phyloP scores from a whole-genome alignment of 2,888 invertebrate genomes.

The Cecidostiba fungosa region DNA sequence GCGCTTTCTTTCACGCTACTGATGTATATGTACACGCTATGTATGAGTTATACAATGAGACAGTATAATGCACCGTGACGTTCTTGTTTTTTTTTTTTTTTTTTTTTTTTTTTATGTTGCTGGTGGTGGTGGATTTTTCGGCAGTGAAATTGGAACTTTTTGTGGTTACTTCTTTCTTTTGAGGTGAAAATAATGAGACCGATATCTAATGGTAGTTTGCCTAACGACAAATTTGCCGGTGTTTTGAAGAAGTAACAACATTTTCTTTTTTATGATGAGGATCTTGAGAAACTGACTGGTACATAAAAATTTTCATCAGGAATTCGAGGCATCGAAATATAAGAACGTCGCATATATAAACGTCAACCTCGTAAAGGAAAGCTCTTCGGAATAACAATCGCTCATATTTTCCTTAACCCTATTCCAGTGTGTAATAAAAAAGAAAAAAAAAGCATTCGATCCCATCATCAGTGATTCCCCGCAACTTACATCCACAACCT shows the following conservation, averaged over 20 bases:
- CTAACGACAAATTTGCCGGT: no score
- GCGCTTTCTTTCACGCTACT: not conserved
- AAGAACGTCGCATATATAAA: no score
- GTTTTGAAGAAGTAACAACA: no score
- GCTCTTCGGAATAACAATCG: not conserved
- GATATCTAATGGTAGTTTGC: no score
- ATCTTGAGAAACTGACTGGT: no score
- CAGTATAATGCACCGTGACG: not conserved
- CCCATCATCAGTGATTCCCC: not conserved
- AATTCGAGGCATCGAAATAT: no score
- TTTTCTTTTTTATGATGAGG: no score
- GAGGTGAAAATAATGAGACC: not conserved
- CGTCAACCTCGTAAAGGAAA: no score
- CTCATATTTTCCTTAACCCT: not conserved
- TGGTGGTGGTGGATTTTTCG: no score
- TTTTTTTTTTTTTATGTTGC: not conserved
- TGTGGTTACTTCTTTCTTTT: not conserved
- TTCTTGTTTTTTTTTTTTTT: not conserved
- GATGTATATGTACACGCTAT: not conserved
- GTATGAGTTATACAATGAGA: not conserved
- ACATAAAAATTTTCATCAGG: no score
- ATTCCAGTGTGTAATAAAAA: not conserved
- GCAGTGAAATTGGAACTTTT: no score
- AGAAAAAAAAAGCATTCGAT: not conserved
- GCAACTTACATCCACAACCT: not conserved